These are phyloP conservation scores for Cheilosia soror DNA, from an alignment of 2,888 invertebrate genomes.

Conservation along the genomic window DNA sequence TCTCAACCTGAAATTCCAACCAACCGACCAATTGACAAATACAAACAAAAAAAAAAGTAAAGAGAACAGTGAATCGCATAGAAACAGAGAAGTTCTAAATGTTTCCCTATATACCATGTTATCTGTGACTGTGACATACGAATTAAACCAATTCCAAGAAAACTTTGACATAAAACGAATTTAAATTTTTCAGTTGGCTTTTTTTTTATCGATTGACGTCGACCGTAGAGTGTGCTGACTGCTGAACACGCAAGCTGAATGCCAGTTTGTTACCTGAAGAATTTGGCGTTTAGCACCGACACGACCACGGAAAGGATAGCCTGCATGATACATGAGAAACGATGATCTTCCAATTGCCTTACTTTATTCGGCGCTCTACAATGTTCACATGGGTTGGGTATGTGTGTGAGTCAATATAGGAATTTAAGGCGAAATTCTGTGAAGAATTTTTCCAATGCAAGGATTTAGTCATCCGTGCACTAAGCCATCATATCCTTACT, in stretches of 20 bases:
- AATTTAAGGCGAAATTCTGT: constrained; percentile 1
- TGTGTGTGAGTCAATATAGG: background rate
- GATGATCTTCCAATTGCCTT: constrained; percentile 36
- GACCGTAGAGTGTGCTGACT: background rate
- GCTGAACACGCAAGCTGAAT: constrained; percentile 11
- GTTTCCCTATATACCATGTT: background rate
- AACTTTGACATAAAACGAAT: constrained; percentile 42
- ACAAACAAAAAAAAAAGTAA: background rate
- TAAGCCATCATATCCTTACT: constrained; percentile 50
- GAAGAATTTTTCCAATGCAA: constrained; percentile 28
- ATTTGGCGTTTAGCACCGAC: constrained; percentile 3
- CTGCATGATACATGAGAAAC: constrained; percentile 17
- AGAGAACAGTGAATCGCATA: constrained; percentile 1
- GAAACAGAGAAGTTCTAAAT: constrained; percentile 15
- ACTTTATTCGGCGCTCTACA: background rate
- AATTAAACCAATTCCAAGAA: constrained; percentile 46
- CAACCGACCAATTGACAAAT: constrained; percentile 37
- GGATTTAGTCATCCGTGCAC: constrained; percentile 56
- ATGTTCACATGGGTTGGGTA: background rate
- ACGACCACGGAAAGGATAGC: background rate
- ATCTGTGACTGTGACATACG: constrained; percentile 37
- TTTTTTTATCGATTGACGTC: constrained; percentile 7
- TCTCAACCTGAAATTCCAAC: constrained; percentile 41
- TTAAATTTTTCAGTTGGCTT: constrained; percentile 2
- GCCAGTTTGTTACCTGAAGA: constrained; percentile 24